phyloP scores from a whole-genome alignment of 2,888 invertebrate genomes.

The Pyralis farinalis region DNA sequence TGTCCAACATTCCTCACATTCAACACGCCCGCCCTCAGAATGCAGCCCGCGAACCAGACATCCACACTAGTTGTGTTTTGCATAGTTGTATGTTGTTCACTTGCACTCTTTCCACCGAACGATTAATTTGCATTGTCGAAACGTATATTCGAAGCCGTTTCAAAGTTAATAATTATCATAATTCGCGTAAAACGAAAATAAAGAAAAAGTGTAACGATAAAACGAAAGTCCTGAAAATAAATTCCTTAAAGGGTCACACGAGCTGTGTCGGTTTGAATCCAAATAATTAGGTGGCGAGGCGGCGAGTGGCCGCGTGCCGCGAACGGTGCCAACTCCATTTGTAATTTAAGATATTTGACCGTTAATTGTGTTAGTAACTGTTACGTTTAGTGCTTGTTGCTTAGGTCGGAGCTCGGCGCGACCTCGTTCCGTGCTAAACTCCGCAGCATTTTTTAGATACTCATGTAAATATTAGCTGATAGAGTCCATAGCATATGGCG shows the following conservation, averaged over 20 bases:
- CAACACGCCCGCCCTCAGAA: conserved; percentile 69
- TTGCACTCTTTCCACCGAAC: conserved; percentile 32
- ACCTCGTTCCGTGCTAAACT: conserved; percentile 42
- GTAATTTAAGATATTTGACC: conserved; percentile 73
- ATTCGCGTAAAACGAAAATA: conserved; percentile 32
- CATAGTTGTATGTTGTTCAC: conserved; percentile 50
- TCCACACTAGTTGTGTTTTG: conserved; percentile 64
- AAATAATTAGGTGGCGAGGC: conserved; percentile 67
- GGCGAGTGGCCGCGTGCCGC: conserved; percentile 62
- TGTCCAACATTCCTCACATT: conserved; percentile 64
- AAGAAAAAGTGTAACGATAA: conserved; percentile 40
- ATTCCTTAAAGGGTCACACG: conserved; percentile 52
- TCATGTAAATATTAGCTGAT: conserved; percentile 59
- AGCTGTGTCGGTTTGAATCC: conserved; percentile 58
- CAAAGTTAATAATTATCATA: not conserved
- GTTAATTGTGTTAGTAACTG: conserved; percentile 70
- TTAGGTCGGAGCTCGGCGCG: conserved; percentile 51
- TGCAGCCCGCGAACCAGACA: conserved; percentile 61
- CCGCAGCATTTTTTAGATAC: conserved; percentile 45
- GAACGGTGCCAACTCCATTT: conserved; percentile 67
- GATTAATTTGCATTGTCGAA: conserved; percentile 4
- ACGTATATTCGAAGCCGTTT: not conserved
- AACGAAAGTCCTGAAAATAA: conserved; percentile 49
- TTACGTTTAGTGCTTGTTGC: conserved; percentile 72
- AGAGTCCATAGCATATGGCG: conserved; percentile 51